These are phyloP conservation scores for Copidosoma floridanum DNA, from an alignment of 1,140 invertebrate genomes.

Conservation along the genomic window DNA sequence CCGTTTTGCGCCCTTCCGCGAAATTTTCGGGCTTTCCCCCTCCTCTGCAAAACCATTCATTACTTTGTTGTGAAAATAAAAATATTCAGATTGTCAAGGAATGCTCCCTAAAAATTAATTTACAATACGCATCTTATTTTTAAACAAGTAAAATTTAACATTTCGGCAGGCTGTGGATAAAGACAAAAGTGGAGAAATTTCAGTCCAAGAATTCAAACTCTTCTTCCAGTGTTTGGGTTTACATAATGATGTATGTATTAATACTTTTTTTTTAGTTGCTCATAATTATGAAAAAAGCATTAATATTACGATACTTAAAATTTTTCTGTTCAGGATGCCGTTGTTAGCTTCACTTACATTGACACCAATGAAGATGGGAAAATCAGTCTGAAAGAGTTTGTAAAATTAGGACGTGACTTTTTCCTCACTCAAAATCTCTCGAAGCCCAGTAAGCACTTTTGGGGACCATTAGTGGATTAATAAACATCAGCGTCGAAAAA, in stretches of 20 bases:
- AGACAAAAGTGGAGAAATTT: slow-evolving; percentile 73
- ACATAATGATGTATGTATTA: slow-evolving; percentile 61
- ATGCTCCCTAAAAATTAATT: not conserved
- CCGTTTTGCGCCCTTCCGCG: too few species aligned
- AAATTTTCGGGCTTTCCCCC: too few species aligned
- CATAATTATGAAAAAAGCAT: too few species aligned
- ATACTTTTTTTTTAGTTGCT: too few species aligned
- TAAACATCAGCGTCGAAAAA: slow-evolving; percentile 6
- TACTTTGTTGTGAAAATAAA: too few species aligned
- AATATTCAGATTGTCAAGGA: not conserved
- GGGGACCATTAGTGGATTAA: slow-evolving; percentile 70
- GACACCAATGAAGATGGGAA: slow-evolving; percentile 76
- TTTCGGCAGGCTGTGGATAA: slow-evolving; percentile 73
- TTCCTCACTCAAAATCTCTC: slow-evolving; percentile 74
- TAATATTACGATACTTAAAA: too few species aligned
- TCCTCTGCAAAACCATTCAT: not conserved
- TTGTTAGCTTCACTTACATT: slow-evolving; percentile 72
- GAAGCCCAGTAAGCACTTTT: slow-evolving; percentile 78
- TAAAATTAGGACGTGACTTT: slow-evolving; percentile 75
- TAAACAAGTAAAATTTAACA: slow-evolving; percentile 14
- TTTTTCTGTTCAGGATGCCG: slow-evolving; percentile 65
- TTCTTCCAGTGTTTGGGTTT: slow-evolving; percentile 79
- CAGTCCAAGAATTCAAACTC: slow-evolving; percentile 76
- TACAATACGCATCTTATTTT: not conserved
- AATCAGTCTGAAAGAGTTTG: slow-evolving; percentile 74